Conservation (phyloP, 2,888 invertebrate species). For the Hypercompe scribonia region DNA sequence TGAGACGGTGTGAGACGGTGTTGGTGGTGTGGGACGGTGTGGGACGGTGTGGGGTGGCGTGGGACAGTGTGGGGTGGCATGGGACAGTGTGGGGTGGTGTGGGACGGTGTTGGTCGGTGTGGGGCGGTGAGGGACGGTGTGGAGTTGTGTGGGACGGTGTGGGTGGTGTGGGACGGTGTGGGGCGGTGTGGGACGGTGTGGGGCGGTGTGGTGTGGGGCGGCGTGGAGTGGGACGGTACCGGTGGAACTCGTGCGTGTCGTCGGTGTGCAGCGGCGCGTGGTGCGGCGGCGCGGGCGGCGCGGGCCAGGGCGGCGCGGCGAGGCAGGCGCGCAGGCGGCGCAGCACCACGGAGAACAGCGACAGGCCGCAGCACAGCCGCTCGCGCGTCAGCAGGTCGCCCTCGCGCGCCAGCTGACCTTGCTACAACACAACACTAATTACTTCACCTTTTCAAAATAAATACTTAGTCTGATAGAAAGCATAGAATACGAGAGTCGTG, state of each 20-base stretch:
- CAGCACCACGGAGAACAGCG: conserved; percentile 98
- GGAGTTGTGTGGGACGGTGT: conserved; percentile 91
- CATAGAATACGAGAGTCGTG: too few relatives aligned
- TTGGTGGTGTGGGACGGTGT: conserved; percentile 55
- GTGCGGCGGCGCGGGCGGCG: conserved; percentile 94
- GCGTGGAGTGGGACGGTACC: conserved; percentile 46
- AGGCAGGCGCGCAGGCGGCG: conserved; percentile 94
- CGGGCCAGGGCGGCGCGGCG: conserved; percentile 97
- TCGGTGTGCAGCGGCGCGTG: conserved; percentile 98
- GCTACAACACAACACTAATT: too few relatives aligned
- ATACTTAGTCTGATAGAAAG: too few relatives aligned
- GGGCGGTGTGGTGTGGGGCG: neutral
- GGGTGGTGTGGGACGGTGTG: conserved; percentile 98
- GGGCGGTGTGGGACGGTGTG: conserved; percentile 88
- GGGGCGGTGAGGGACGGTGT: conserved; percentile 98
- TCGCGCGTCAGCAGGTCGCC: conserved; percentile 98
- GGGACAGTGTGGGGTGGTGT: conserved; percentile 50
- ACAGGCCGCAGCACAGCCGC: conserved; percentile 98
- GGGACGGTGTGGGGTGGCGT: conserved; percentile 95
- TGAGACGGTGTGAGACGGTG: too few relatives aligned
- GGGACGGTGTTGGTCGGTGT: conserved; percentile 88
- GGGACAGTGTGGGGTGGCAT: conserved; percentile 97
- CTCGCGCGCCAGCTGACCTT: conserved; percentile 97
- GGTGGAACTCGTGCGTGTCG: conserved; percentile 98
- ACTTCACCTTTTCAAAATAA: too few relatives aligned